phyloP scores from a whole-genome alignment of 1,140 invertebrate species.

The Drosophila lacertosa region DNA sequence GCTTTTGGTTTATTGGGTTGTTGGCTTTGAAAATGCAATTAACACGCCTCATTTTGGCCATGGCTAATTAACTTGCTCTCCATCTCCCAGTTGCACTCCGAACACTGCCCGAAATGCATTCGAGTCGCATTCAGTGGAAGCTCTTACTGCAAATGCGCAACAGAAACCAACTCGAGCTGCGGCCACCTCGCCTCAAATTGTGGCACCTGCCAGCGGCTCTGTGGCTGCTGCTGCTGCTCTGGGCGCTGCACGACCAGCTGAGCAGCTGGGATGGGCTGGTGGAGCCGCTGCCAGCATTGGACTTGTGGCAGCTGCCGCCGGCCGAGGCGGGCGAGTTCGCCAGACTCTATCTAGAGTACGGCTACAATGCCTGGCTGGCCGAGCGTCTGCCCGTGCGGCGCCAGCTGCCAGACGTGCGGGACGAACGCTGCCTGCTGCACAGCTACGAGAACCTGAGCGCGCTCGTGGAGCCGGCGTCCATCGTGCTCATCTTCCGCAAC shows the following conservation, averaged over 20 bases:
- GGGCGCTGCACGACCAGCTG: background rate
- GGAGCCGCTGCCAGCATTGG: background rate
- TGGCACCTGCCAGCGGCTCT: background rate
- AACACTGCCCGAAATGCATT: background rate
- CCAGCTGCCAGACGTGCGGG: constrained; percentile 17
- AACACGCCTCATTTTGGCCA: constrained; percentile 1
- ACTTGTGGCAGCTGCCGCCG: background rate
- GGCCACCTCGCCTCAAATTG: background rate
- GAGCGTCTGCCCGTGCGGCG: constrained; percentile 22
- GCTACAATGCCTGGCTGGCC: constrained; percentile 29
- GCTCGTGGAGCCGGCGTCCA: constrained; percentile 50
- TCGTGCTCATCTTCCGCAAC: constrained; percentile 96
- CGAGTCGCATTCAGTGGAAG: background rate
- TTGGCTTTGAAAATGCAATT: constrained; percentile 7
- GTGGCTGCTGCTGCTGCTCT: background rate
- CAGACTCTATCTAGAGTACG: constrained; percentile 4
- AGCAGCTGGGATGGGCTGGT: constrained; percentile 4
- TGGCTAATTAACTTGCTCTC: background rate
- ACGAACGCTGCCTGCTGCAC: constrained; percentile 16
- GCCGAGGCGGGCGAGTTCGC: constrained; percentile 8
- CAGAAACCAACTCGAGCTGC: background rate
- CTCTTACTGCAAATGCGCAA: background rate
- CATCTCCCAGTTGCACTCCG: background rate
- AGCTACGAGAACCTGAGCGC: background rate
- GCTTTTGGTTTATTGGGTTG: background rate